Evolutionary conservation across 1,140 invertebrate species (phyloP), one percentile per base, ranked within the genome.

Genomic region (Drosophila simulans): DNA sequence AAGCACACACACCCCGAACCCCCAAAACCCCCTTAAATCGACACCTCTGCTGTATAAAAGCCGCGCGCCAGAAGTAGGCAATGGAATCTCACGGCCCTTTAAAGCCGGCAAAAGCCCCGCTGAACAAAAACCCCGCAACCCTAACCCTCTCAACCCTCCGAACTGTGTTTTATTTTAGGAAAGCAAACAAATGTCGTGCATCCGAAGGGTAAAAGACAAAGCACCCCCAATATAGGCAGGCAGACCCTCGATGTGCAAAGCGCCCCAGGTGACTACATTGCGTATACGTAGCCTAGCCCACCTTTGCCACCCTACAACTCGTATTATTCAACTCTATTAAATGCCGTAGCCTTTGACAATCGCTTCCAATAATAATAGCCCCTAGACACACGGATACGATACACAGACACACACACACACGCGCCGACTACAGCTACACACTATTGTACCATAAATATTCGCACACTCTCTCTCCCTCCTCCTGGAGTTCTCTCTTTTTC

Each of bases 201-300:
- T 91, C 90, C 90, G 73, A 91, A 91, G 84, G 86, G 90, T 91
- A 91, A 91, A 89, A 89, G 81, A 86, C 90, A 90, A 80, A 85
- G 78, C 75, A 84, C 78, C 53, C 90, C 90, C 62, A 91, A 90
- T 90, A 82, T 91, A 91, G 90, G 86, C 81, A 91, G 91, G 77
- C 83, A 90, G 68, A 90, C 90, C 60, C 77, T 91, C 55, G 84
- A 91, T 65, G 76, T 82, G 66, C 84, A 86, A 86, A 88, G 79
- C 65, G 90, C 84, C 62, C 84, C 90, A 91, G 90, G 90, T 91
- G 90, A 91, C 77, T 91, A 91, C 62, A 86, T 81, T 72, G 82
- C 82, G 77, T 72, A 81, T 81, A 78, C 77, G 73, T 77, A 77
- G 60, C 69, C 51, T 81, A 78, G 60, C 20, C 58, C 51, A 70